phyloP scores from a whole-genome alignment of 2,113 vertebrate species.

The Xiphophorus hellerii region DNA sequence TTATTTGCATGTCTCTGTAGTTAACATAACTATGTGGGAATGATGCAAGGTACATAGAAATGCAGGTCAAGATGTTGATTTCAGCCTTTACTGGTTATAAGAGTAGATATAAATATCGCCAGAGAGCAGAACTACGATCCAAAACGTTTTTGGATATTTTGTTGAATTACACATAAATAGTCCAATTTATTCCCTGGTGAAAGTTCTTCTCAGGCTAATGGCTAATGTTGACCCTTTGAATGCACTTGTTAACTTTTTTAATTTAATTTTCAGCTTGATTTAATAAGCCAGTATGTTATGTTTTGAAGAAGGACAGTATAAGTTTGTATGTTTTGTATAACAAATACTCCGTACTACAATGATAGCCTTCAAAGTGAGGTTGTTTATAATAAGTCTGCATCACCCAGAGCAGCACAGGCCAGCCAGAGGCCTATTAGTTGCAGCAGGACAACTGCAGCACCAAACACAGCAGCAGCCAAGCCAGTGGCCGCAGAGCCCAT shows the following conservation, averaged over 20 bases:
- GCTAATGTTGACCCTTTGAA: neutral
- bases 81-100: neutral
- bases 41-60: neutral
- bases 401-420: slow-evolving; percentile 15
- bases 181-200: neutral
- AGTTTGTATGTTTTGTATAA: neutral
- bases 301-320: neutral
- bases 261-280: neutral
- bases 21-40: neutral
- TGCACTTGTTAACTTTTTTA: neutral
- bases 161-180: neutral
- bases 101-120: neutral
- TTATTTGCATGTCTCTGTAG: no score
- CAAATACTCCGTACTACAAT: neutral
- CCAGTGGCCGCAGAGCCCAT: slow-evolving; percentile 38
- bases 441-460: slow-evolving; percentile 37
- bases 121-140: neutral
- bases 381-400: slow-evolving; percentile 22
- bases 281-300: neutral
- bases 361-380: slow-evolving; percentile 3
- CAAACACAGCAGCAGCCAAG: slow-evolving; percentile 30
- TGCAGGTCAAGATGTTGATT: no score
- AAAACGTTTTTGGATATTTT: neutral
- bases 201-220: neutral
- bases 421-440: slow-evolving; percentile 44